Evolutionary conservation across 2,888 invertebrate species (phyloP), one percentile per base, ranked within the genome.

Genomic region (Liodrosophila aerea): DNA sequence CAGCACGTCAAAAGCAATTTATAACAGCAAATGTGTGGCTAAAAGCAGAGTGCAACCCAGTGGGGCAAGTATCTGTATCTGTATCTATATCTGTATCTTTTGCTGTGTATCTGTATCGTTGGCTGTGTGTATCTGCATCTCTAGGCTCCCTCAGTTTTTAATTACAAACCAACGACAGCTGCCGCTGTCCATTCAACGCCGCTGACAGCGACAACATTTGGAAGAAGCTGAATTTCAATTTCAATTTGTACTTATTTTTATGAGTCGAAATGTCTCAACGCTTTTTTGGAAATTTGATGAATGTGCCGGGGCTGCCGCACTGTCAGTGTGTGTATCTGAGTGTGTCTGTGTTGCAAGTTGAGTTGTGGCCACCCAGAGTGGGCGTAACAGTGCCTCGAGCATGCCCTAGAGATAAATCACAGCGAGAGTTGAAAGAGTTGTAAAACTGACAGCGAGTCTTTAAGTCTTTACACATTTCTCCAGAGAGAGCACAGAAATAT

Each of bases 101-200:
- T 49, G n/a, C 46, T 61, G 15, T 37, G 13, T 49, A 50, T 31
- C 43, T 59, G 12, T 64, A 31, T 18, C 18, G 11, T 7, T 22
- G 43, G 11, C 66, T 30, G 5, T 61, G 12, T 49, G 13, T 49
- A 50, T 31, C 43, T 59, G 12, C 58, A 31, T 18, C 18, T 51
- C 2, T 22, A 22, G 71, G 76, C 76, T 76, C 69, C 67, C 46
- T 54, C 59, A 68, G 75, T 75, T 85, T 88, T 84, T 87, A 87
- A 88, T 88, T 87, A 87, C 88, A 87, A 84, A 84, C 84, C 72
- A 76, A 72, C 73, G 80, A 82, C 86, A 85, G 83, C 85, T 84
- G 82, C 86, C 62, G 86, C 77, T 75, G 85, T 81, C 84, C 70
- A 50, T 84, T 68, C 45, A 56, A 43, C 64, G 57, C 49, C 54